These are phyloP conservation scores for Epicampocera succincta DNA, from an alignment of 2,888 invertebrate genomes.

Conservation along the genomic window DNA sequence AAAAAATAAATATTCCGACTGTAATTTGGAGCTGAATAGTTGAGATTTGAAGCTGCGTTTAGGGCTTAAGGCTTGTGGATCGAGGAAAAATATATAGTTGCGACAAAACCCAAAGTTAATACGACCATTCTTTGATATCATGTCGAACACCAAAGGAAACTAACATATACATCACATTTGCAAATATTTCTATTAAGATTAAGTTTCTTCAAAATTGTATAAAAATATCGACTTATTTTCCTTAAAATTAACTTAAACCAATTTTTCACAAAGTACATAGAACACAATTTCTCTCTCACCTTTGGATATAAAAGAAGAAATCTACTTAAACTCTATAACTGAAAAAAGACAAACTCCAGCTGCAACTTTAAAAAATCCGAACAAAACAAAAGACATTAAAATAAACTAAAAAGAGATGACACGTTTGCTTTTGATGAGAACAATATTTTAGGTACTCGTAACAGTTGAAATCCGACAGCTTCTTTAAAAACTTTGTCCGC, in stretches of 20 bases:
- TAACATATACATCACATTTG: neutral
- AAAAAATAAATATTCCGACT: too few species aligned
- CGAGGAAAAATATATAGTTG: too few species aligned
- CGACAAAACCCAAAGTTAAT: too few species aligned
- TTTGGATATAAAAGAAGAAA: slow-evolving; percentile 42
- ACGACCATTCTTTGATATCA: too few species aligned
- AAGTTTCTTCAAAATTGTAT: slow-evolving; percentile 41
- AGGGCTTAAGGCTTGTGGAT: too few species aligned
- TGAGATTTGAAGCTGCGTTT: too few species aligned
- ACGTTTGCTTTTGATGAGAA: slow-evolving; percentile 1
- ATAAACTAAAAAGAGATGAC: slow-evolving; percentile 8
- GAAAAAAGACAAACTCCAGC: slow-evolving; percentile 5
- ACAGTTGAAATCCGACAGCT: slow-evolving; percentile 4
- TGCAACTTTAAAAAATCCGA: slow-evolving; percentile 17
- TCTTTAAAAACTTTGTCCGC: slow-evolving; percentile 10
- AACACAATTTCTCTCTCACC: slow-evolving; percentile 38
- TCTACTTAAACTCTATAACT: neutral
- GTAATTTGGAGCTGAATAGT: too few species aligned
- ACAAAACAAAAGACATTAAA: neutral
- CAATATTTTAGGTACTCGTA: neutral
- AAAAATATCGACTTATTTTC: slow-evolving; percentile 53
- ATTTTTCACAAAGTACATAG: slow-evolving; percentile 63
- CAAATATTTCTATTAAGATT: slow-evolving; percentile 14
- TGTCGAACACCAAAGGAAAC: too few species aligned
- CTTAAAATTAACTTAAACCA: slow-evolving; percentile 62